A percentile compares a stretch with the other conserved stretches of the same genome.
phyloP scores from a whole-genome alignment of 2,888 invertebrate species.

The Pyrrhia umbra region DNA sequence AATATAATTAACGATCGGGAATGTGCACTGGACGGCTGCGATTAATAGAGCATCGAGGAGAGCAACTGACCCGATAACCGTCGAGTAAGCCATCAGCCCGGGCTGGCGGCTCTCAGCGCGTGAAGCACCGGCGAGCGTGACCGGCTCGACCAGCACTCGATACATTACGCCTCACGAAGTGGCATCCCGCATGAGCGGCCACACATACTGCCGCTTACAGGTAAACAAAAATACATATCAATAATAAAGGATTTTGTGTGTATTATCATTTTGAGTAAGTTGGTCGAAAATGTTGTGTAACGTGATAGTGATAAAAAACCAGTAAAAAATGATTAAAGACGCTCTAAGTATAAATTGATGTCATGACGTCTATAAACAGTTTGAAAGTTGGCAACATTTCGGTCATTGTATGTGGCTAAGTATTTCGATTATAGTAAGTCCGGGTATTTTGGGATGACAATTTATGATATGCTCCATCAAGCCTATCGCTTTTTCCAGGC shows the following conservation, averaged over 20 bases:
- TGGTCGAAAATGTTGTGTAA: too few species aligned
- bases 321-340: too few species aligned
- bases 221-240: background rate
- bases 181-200: background rate
- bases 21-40: background rate
- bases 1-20: background rate
- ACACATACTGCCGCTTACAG: background rate
- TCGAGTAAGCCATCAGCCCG: background rate
- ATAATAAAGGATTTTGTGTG: too few species aligned
- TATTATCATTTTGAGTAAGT: too few species aligned
- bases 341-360: too few species aligned
- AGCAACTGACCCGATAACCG: background rate
- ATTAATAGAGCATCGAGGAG: background rate
- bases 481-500: background rate
- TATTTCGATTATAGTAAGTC: background rate
- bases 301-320: too few species aligned
- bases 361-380: too few species aligned
- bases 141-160: background rate
- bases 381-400: background rate
- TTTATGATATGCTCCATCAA: background rate
- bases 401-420: background rate
- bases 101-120: background rate
- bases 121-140: background rate
- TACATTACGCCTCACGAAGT: background rate
- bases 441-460: background rate